Evolutionary conservation across 2,888 invertebrate species (phyloP).

Genomic region (Nipponacmea schrenckii): DNA sequence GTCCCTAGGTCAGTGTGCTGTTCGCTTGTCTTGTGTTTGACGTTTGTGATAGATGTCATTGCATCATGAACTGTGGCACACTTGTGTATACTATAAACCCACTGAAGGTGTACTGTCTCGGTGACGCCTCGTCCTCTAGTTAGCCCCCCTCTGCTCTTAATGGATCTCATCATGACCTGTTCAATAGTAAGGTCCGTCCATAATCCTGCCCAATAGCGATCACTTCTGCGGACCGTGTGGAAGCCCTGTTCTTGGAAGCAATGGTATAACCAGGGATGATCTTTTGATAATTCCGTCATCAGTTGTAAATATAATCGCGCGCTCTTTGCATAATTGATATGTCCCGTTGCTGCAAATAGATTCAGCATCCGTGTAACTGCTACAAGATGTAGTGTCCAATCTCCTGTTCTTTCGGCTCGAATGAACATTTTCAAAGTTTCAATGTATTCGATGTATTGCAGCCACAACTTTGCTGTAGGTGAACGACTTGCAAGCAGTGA

Average conservation of each 20-base stretch:
- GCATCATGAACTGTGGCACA: neutral
- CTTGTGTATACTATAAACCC: neutral
- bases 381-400: neutral
- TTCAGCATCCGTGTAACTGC: neutral
- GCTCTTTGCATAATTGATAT: neutral
- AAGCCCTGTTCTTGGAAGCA: no score
- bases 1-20: neutral
- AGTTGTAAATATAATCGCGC: constrained; percentile 3
- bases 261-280: neutral
- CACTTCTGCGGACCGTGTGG: no score
- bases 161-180: neutral
- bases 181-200: no score
- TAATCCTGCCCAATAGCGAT: no score
- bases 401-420: no score
- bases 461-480: no score
- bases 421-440: no score
- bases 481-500: no score
- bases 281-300: no score
- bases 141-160: neutral
- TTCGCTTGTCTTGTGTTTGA: neutral
- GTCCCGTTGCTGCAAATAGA: neutral
- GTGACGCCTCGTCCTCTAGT: neutral
- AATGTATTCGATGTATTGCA: no score
- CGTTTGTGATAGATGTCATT: neutral
- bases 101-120: neutral